Base-by-base conservation (phyloP, 2,113 vertebrate species). In the Pelecanoides urinatrix region DNA sequence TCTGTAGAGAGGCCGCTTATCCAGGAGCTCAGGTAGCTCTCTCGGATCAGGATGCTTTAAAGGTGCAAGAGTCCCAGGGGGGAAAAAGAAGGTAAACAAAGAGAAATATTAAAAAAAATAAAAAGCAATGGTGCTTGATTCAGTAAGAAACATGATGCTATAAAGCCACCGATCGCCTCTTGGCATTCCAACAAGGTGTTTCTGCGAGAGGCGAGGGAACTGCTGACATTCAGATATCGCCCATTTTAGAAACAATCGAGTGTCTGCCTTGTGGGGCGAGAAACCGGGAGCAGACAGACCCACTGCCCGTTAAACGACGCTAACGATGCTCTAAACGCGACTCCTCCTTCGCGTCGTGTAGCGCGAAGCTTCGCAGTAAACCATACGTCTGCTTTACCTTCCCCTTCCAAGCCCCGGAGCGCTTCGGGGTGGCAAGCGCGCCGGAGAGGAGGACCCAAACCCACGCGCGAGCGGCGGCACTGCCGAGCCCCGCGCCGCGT, bases 391-490 rank as follows among this genome's bases (percentile, higher is more conserved):
- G 5, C 49, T 36, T 27, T 3, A 4, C 62, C 25, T 15, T 18
- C 62, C 36, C 30, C 50, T 25, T 45, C 42, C 63, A 9, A 36
- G 27, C 26, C 63, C 63, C 32, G 12, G 2, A 22, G 77, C 2
- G 25, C 38, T n/a, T 9, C 0, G 4, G 49, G 32, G 32, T 1
- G 26, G 13, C 19, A 17, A 36, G 8, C 4, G 3, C 22, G 4
- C 14, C 14, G 1, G n/a, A 40, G 45, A 36, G 38, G 38, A 66
- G 25, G 42, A 38, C 5, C 19, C 50, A 11, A 23, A 55, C 6
- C 7, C 1, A 29, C 0, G 38, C 0, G 25, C 4, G 7, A 66
- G 61, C 30, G 5, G 50, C 5, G 3, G 19, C 23, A 2, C 1
- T 4, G 30, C 32, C 38, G 6, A 53, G 25, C 32, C 26, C 20